Percentiles rank a stretch among this genome's conserved stretches.
These are phyloP conservation scores for Onychostoma macrolepis DNA, from an alignment of 2,113 vertebrate genomes.

Conservation along the genomic window DNA sequence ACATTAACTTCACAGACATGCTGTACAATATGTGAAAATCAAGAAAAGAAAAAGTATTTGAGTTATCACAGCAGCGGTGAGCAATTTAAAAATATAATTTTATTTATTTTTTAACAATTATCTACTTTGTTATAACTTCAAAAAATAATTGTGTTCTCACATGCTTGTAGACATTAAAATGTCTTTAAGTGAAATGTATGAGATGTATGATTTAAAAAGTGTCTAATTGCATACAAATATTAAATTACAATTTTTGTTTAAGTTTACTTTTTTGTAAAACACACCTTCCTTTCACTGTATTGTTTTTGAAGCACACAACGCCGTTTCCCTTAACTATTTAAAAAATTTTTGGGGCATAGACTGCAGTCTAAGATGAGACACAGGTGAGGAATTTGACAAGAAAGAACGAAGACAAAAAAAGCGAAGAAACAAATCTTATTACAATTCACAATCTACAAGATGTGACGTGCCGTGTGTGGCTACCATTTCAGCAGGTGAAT, in stretches of 20 bases:
- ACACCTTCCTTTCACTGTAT: neutral
- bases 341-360: neutral
- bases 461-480: constrained; percentile 19
- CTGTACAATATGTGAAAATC: neutral
- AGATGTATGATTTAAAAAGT: neutral
- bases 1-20: neutral
- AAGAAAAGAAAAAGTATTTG: neutral
- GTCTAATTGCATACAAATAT: neutral
- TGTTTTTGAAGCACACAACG: neutral
- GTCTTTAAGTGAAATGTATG: neutral
- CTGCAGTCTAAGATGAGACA: constrained; percentile 8
- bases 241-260: neutral
- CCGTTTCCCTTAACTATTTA: neutral
- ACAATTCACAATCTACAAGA: constrained; percentile 31
- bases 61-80: neutral
- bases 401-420: neutral
- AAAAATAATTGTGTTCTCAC: neutral
- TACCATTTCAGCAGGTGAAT: constrained; percentile 30
- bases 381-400: constrained; percentile 15
- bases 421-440: constrained; percentile 28
- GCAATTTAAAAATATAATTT: neutral
- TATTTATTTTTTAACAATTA: neutral
- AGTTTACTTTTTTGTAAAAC: neutral
- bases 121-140: neutral
- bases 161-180: neutral